These are phyloP conservation scores for Tapera naevia DNA, from an alignment of 2,797 vertebrate genomes.

Conservation along the genomic window DNA sequence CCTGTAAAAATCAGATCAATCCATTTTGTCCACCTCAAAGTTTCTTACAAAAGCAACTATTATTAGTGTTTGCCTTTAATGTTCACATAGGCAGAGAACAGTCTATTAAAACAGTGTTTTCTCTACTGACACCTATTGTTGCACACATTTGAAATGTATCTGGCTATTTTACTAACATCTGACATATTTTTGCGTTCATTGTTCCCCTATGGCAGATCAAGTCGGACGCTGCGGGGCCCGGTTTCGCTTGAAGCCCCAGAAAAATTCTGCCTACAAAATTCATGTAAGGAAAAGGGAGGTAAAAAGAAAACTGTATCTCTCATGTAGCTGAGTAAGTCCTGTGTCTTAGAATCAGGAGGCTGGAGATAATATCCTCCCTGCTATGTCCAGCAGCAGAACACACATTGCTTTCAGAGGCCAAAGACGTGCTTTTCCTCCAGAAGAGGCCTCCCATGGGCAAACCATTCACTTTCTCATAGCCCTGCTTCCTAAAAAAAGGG, in stretches of 20 bases:
- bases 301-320: background rate
- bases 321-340: background rate
- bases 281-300: background rate
- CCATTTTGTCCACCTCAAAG: constrained; percentile 54
- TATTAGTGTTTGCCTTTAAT: constrained; percentile 51
- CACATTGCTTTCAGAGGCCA: constrained; percentile 27
- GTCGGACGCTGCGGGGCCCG: background rate
- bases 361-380: constrained; percentile 38
- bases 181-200: constrained; percentile 50
- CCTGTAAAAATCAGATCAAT: constrained; percentile 50
- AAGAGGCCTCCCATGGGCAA: constrained; percentile 6
- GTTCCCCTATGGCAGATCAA: constrained; percentile 12
- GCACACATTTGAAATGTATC: constrained; percentile 24
- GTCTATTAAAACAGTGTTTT: constrained; percentile 48
- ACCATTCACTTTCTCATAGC: background rate
- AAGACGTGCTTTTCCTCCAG: background rate
- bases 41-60: constrained; percentile 37
- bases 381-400: constrained; percentile 14
- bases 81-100: constrained; percentile 28
- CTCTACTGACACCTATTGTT: constrained; percentile 9
- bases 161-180: constrained; percentile 57
- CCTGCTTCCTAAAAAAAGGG: background rate
- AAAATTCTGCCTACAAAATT: constrained; percentile 39
- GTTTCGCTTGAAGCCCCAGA: constrained; percentile 33
- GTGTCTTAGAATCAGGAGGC: constrained; percentile 18